phyloP scores from a whole-genome alignment of 2,797 vertebrate species.

The Trachurus trachurus region DNA sequence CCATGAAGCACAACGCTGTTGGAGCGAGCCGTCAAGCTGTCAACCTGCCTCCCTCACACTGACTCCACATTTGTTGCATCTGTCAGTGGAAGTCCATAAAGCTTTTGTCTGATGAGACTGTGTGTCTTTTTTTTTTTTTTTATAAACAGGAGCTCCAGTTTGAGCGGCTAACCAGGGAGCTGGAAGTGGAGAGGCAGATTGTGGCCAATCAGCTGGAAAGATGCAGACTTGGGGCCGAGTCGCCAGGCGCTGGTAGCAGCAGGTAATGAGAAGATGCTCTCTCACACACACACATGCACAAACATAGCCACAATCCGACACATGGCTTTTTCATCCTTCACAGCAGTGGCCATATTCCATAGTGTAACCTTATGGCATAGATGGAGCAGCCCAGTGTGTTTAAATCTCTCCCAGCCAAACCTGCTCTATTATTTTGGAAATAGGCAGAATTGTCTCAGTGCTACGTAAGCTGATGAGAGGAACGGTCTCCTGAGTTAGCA shows the following conservation, averaged over 20 bases:
- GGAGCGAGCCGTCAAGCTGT: slow-evolving; percentile 45
- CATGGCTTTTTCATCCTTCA: slow-evolving; percentile 74
- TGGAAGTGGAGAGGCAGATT: slow-evolving; percentile 99
- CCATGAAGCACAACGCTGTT: slow-evolving; percentile 15
- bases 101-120: slow-evolving; percentile 26
- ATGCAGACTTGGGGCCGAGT: slow-evolving; percentile 98
- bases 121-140: slow-evolving; percentile 41
- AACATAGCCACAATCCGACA: slow-evolving; percentile 55
- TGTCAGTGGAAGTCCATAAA: slow-evolving; percentile 35
- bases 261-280: slow-evolving; percentile 88
- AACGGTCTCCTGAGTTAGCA: background rate
- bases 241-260: slow-evolving; percentile 96
- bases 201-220: slow-evolving; percentile 99
- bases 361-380: slow-evolving; percentile 73
- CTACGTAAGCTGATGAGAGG: background rate
- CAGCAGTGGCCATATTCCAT: slow-evolving; percentile 69
- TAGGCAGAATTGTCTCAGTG: background rate
- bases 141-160: slow-evolving; percentile 96
- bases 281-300: slow-evolving; percentile 24
- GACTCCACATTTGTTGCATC: slow-evolving; percentile 51
- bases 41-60: slow-evolving; percentile 20
- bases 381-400: slow-evolving; percentile 47
- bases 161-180: slow-evolving; percentile 98
- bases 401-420: slow-evolving; percentile 9
- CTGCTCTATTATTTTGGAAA: slow-evolving; percentile 14